Evolutionary conservation across 2,888 invertebrate genomes (phyloP).

Genomic region (Euspilapteryx auroguttella): DNA sequence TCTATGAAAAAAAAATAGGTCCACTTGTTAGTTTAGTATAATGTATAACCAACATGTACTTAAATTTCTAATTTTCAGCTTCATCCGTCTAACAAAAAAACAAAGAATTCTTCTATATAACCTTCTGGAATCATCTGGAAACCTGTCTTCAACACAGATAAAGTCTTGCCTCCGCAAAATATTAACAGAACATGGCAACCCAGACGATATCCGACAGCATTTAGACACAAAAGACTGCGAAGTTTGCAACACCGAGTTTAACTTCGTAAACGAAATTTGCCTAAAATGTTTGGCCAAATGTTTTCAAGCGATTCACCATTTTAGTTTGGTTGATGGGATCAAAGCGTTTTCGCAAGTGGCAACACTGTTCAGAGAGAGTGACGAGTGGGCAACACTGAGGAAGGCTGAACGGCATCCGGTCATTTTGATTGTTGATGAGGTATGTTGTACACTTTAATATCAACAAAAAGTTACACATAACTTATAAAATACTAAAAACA

Average conservation of each 20-base stretch:
- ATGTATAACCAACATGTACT: too few species aligned
- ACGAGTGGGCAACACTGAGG: constrained; percentile 31
- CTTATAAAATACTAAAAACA: too few species aligned
- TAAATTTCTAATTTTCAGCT: constrained; percentile 17
- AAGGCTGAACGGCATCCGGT: constrained; percentile 60
- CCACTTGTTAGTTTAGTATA: background rate
- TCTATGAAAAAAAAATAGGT: too few species aligned
- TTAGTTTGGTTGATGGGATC: constrained; percentile 35
- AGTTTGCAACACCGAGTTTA: constrained; percentile 24
- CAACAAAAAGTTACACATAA: too few species aligned
- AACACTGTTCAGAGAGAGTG: constrained; percentile 26
- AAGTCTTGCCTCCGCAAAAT: constrained; percentile 36
- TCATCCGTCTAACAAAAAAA: constrained; percentile 29
- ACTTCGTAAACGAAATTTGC: constrained; percentile 25
- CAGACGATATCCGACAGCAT: constrained; percentile 18
- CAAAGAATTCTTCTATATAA: constrained; percentile 41
- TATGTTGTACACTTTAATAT: constrained; percentile 18
- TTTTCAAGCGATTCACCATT: constrained; percentile 31
- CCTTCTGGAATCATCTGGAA: constrained; percentile 27
- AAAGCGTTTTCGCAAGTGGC: constrained; percentile 37
- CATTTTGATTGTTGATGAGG: constrained; percentile 71
- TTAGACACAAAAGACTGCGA: constrained; percentile 17
- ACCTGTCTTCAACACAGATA: constrained; percentile 26
- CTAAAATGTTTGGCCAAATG: constrained; percentile 31
- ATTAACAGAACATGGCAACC: constrained; percentile 34